phyloP scores from a whole-genome alignment of 2,888 invertebrate species.

The Dichetophora obliterata region DNA sequence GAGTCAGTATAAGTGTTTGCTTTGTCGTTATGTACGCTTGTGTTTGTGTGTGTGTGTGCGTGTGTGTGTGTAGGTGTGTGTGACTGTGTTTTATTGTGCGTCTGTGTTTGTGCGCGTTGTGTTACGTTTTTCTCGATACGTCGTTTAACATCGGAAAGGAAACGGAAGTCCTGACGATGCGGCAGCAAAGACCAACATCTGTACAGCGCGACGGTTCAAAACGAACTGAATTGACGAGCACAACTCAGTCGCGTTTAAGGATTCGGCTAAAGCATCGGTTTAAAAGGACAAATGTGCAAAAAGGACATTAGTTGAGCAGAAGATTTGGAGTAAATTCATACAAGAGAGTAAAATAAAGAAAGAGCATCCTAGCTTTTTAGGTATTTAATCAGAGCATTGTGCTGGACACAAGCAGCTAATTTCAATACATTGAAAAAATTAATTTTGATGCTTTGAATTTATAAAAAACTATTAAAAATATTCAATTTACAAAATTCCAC shows the following conservation, averaged over 20 bases:
- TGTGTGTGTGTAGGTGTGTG: not conserved
- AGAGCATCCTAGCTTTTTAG: not conserved
- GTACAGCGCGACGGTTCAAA: constrained; percentile 59
- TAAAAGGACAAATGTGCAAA: constrained; percentile 37
- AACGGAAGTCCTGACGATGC: constrained; percentile 17
- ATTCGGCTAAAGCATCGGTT: not conserved
- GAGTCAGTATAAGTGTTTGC: not conserved
- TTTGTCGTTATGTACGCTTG: not conserved
- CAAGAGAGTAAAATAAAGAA: constrained; percentile 9
- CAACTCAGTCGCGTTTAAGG: constrained; percentile 45
- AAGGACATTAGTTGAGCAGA: constrained; percentile 48
- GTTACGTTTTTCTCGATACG: constrained; percentile 21
- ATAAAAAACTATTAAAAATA: not conserved
- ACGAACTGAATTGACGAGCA: constrained; percentile 55
- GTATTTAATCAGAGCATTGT: not conserved
- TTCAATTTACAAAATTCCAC: not conserved
- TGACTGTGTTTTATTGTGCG: not conserved
- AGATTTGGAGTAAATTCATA: not conserved
- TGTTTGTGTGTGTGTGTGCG: constrained; percentile 2
- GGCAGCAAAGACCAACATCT: constrained; percentile 48
- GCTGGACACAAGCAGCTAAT: not conserved
- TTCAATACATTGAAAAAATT: not conserved
- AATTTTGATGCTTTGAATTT: no score
- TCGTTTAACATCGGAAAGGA: constrained; percentile 17
- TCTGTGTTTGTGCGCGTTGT: not conserved